Conservation (phyloP, 2,797 vertebrate genomes). For the Botia kubotai region DNA sequence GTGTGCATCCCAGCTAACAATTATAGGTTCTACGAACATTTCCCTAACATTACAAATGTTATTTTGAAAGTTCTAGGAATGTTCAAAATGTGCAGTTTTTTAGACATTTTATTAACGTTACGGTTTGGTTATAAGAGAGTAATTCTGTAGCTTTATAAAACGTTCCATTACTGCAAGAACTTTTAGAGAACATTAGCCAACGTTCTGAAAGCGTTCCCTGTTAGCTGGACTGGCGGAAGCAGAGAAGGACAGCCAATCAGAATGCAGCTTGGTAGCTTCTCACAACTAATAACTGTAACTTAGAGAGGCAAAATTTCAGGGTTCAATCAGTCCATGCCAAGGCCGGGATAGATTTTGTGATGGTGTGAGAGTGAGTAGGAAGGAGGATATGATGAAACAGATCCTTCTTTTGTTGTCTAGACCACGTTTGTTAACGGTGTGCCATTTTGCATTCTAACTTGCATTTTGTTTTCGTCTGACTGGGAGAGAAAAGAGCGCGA, state of each 20-base stretch:
- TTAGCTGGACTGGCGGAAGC: not conserved
- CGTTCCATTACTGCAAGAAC: no score
- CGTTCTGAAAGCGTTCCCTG: no score
- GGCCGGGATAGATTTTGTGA: constrained; percentile 2
- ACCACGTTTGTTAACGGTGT: constrained; percentile 55
- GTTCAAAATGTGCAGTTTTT: no score
- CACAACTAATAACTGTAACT: constrained; percentile 31
- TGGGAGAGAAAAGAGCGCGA: constrained; percentile 57
- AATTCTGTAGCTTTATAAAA: no score
- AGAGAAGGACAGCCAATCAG: not conserved
- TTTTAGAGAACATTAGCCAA: no score
- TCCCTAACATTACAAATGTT: no score
- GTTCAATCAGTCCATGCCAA: constrained; percentile 32
- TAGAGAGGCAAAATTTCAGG: constrained; percentile 28
- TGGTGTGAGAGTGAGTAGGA: constrained; percentile 25
- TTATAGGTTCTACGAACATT: no score
- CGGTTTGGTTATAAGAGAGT: no score
- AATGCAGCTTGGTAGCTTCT: not conserved
- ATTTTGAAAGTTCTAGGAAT: no score
- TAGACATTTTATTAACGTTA: no score
- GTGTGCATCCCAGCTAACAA: not conserved
- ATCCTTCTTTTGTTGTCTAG: constrained; percentile 40
- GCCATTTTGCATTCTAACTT: constrained; percentile 69
- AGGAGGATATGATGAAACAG: constrained; percentile 49
- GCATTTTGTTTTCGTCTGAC: constrained; percentile 67